phyloP scores from a whole-genome alignment of 2,888 invertebrate genomes.

The Andricus quercusramuli region DNA sequence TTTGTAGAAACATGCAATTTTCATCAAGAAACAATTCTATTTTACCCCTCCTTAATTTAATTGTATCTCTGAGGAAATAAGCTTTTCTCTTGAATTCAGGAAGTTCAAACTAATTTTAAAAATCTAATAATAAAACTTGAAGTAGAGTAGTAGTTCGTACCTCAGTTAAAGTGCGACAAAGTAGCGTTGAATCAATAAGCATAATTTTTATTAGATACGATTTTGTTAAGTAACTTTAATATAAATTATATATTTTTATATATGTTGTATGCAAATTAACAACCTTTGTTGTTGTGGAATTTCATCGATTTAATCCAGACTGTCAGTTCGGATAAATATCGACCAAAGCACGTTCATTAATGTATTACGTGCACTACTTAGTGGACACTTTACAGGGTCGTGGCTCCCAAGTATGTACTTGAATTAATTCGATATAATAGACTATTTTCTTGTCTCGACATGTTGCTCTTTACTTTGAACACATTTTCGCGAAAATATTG shows the following conservation, averaged over 20 bases:
- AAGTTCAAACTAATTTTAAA: background rate
- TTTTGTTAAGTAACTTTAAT: background rate
- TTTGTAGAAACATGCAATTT: background rate
- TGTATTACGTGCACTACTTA: slow-evolving; percentile 24
- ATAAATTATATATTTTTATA: background rate
- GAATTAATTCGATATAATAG: slow-evolving; percentile 14
- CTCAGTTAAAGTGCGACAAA: background rate
- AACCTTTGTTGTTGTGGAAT: background rate
- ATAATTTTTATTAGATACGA: background rate
- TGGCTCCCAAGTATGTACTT: slow-evolving; percentile 19
- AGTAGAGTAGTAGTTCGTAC: background rate
- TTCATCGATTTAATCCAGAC: background rate
- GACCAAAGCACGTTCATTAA: slow-evolving; percentile 30
- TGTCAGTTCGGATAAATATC: slow-evolving; percentile 8
- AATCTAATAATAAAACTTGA: slow-evolving; percentile 1
- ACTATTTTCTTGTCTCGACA: slow-evolving; percentile 5
- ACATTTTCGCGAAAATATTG: background rate
- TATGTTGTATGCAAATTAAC: background rate
- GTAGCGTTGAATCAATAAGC: background rate
- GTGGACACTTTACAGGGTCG: slow-evolving; percentile 23
- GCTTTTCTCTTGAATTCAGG: background rate
- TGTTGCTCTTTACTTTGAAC: background rate
- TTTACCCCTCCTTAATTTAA: background rate
- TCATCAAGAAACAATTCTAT: background rate
- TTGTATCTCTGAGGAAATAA: background rate